Base-by-base conservation (phyloP, 2,797 vertebrate species). In the Pogonophryne albipinna region DNA sequence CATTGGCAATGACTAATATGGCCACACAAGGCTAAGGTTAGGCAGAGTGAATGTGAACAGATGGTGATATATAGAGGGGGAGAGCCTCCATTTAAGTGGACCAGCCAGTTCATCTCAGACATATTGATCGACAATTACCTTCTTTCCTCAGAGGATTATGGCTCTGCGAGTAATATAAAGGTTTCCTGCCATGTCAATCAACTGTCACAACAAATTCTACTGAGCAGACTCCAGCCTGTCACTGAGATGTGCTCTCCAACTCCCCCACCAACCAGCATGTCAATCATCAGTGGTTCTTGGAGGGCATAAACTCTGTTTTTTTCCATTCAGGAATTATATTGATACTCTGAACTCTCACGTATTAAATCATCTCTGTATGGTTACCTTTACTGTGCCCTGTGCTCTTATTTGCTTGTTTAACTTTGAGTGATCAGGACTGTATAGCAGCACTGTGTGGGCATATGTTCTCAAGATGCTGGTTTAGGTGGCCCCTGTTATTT, bases 151-250 rank as follows among this genome's bases (percentile, higher is more conserved):
- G 89, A 92, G 85, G 93, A 94, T 94, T 91, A 91, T 87, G 80
- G 87, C 88, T 88, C 90, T 92, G 87, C 92, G 86, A 91, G 92
- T 93, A 94, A 95, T 94, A 94, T 93, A 94, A 94, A 93, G 94
- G 91, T 92, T 94, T 94, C 92, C 93, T 85, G 87, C 85, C 82
- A 65, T 94, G 93, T 93, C 94, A 93, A 82, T 93, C 93, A 93
- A 71, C 89, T 93, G 94, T 93, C 94, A 88, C 63, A 65, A 79
- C 83, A 88, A 88, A 89, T 94, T 93, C 91, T 90, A 78, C 66
- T 10, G 62, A 93, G 92, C 90, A 88, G 88, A 77, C 85, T 79
- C 83, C 87, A 83, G 82, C 79, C 87, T 89, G 92, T 92, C 92
- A 90, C 89, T 66, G 84, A 88, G 87, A 88, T 74, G 80, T 78